A percentile compares a stretch with the other conserved stretches of the same genome.
phyloP scores from a whole-genome alignment of 2,888 invertebrate genomes.

The Piscicola geometra region DNA sequence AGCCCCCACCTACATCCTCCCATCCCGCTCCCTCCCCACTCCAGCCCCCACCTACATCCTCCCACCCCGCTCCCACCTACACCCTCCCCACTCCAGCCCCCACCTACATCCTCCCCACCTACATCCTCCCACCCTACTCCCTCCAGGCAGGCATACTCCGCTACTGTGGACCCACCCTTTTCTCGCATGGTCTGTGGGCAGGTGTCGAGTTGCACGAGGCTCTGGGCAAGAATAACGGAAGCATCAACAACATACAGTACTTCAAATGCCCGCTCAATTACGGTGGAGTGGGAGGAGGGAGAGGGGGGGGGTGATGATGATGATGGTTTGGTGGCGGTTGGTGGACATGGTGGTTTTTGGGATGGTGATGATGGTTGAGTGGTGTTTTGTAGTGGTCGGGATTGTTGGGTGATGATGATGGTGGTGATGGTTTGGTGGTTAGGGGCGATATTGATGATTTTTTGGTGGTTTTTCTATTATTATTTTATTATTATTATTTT shows the following conservation, averaged over 20 bases:
- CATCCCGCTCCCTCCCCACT: too few relatives aligned
- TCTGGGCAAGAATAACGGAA: slow-evolving; percentile 59
- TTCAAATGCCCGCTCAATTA: slow-evolving; percentile 56
- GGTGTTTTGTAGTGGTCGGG: background rate
- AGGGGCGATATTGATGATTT: background rate
- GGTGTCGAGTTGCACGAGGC: slow-evolving; percentile 59
- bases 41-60: too few relatives aligned
- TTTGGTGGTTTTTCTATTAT: background rate
- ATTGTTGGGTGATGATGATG: background rate
- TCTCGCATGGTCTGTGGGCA: slow-evolving; percentile 60
- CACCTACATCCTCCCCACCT: too few relatives aligned
- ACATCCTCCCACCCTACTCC: too few relatives aligned
- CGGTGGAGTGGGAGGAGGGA: slow-evolving; percentile 47
- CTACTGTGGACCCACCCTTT: slow-evolving; percentile 58
- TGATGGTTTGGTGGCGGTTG: background rate
- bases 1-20: too few relatives aligned
- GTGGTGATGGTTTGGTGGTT: background rate
- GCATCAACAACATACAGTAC: slow-evolving; percentile 57
- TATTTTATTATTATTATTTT: background rate
- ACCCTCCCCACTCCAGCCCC: too few relatives aligned
- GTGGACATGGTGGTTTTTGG: background rate
- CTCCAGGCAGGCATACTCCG: slow-evolving; percentile 52
- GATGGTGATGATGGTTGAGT: background rate
- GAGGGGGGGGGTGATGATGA: background rate
- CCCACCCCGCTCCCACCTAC: too few relatives aligned